Base-by-base conservation (phyloP, 2,888 invertebrate species). In the Zelleria hepariella region DNA sequence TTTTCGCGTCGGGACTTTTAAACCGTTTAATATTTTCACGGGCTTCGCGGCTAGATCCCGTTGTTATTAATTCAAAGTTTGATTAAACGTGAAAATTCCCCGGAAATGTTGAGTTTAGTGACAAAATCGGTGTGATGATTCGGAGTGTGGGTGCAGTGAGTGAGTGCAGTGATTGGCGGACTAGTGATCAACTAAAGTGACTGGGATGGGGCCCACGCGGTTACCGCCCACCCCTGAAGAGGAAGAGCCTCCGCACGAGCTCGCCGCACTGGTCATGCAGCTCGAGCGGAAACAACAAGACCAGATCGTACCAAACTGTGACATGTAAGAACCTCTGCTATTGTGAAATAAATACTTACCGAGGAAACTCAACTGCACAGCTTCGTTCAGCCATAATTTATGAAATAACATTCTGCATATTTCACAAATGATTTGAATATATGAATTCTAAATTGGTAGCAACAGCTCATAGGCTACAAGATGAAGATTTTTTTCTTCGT, bases 221-320 rank as follows among this genome's bases (percentile, higher is more conserved):
- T 69, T 86, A 62, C 82, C 86, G 57, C 73, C 79, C 60, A 85
- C 86, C 54, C 85, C 85, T 5, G 86, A 86, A 67, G 86, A 86
- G 62, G 85, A 86, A 66, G 84, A 82, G 61, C 70, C 73, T 62
- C 74, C 76, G 52, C 75, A 69, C 56, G 76, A 78, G 10, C 64
- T 75, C 53, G 60, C 73, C 58, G 2, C 32, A 1, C 32, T 15
- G 0, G 4, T 15, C 15, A 60, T 62, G 32, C 68, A 66, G 52
- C 62, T 70, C 25, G 80, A 78, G 47, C 32, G 32, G 15, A 42
- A 42, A 42, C 32, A 10, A 10, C 32, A 42, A 42, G 32, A 42
- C 15, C 15, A 42, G 6, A 42, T 42, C 32, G 66, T 68, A 57
- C 60, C 68, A 54, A 75, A 72, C 72, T 78, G 71, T 65, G 76